Evolutionary conservation across 2,888 invertebrate genomes (phyloP).

Genomic region (Hemistola chrysoprasaria): DNA sequence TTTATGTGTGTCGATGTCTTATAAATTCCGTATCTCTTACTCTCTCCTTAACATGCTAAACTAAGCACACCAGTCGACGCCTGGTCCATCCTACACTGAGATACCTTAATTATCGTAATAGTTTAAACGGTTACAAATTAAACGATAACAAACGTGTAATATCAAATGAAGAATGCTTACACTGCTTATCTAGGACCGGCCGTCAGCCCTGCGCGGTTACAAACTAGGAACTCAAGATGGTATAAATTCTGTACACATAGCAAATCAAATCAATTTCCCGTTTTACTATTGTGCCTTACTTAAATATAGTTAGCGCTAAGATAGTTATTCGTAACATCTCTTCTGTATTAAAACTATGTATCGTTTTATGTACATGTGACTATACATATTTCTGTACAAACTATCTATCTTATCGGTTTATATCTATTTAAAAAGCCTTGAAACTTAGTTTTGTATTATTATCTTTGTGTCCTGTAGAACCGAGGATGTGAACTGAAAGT

Average conservation of each 20-base stretch:
- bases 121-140: conserved; percentile 79
- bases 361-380: conserved; percentile 69
- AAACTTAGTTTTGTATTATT: conserved; percentile 45
- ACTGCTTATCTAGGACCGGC: conserved; percentile 77
- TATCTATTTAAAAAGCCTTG: conserved; percentile 67
- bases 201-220: conserved; percentile 62
- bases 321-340: conserved; percentile 67
- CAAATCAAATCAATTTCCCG: conserved; percentile 70
- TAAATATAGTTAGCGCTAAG: conserved; percentile 75
- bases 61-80: conserved; percentile 78
- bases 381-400: conserved; percentile 77
- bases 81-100: conserved; percentile 82
- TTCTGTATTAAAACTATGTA: conserved; percentile 78
- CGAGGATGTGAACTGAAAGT: conserved; percentile 70
- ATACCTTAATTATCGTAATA: conserved; percentile 78
- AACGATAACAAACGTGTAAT: conserved; percentile 80
- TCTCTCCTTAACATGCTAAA: conserved; percentile 70
- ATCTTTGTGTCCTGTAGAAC: conserved; percentile 58
- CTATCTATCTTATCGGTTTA: conserved; percentile 70
- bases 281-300: conserved; percentile 72
- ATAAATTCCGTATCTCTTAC: conserved; percentile 62
- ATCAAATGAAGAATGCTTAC: conserved; percentile 78
- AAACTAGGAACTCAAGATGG: conserved; percentile 68
- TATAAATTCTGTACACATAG: conserved; percentile 65
- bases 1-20: conserved; percentile 75